Base-by-base conservation (phyloP, 1,140 invertebrate genomes). In the Cyrtorhinus lividipennis region DNA sequence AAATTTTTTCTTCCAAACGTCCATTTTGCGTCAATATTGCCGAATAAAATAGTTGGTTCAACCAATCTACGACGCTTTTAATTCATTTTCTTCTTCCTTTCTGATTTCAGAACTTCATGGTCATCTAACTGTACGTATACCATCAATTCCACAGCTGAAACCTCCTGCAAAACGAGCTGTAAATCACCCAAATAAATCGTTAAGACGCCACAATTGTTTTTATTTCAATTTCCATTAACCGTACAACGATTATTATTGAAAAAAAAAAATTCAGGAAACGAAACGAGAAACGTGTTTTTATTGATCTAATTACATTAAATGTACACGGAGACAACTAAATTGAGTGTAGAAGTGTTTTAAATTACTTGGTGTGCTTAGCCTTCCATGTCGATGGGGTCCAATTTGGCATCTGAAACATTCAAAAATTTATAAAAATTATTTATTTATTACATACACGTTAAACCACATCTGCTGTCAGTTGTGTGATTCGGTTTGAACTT, bases 381-480 rank as follows among this genome's bases (percentile, higher is more conserved):
- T 30, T 59, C 24, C 2, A 30, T 12, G 22, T 59, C 38, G 24
- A 59, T 59, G 58, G 58, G 27, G 58, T 59, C 58, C 15, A 59
- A 30, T 30, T 59, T 59, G 58, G 23, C 58, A 30, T 59, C 58
- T 59, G 58, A 59, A 59, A 59, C 15, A 57, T 23, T 2, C n/a
- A n/a, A n/a, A n/a, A n/a, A n/a, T n/a, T n/a, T n/a, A n/a, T n/a
- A n/a, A 59, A 59, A 59, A 2, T 3, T 15, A 59, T 30, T 13
- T 18, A 2, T 24, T 20, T 18, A 22, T 53, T 53, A 53, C 8
- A 20, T 53, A 12, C 8, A 5, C 5, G 30, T 38, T 8, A 38
- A 38, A 38, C 30, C 5, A 38, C 30, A 38, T 38, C 15, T 8
- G 30, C 30, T 8, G 30, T 8, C 30, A 38, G 5, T 38, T 38